A percentile compares a stretch with the other conserved stretches of the same genome.
Evolutionary conservation across 2,113 vertebrate species (phyloP).

Genomic region (Alosa alosa): DNA sequence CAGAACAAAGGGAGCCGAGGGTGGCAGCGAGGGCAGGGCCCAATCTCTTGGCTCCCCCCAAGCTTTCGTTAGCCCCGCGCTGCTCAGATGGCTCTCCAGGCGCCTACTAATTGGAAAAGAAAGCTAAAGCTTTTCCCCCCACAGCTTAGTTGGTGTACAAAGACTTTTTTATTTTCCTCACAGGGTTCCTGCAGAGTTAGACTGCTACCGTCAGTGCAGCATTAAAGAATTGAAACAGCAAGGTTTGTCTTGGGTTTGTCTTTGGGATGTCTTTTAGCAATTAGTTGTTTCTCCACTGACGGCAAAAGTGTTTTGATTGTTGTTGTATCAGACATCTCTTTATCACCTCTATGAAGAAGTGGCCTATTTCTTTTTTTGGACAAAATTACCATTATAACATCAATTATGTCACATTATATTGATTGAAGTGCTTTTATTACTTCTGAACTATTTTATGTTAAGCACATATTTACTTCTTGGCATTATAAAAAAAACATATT

Average conservation of each 20-base stretch:
- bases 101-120: constrained; percentile 31
- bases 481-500: neutral
- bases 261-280: neutral
- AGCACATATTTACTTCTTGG: neutral
- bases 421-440: neutral
- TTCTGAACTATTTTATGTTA: neutral
- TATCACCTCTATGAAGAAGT: neutral
- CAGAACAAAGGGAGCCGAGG: neutral
- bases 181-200: neutral
- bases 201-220: neutral
- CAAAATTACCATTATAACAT: neutral
- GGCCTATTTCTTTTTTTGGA: neutral
- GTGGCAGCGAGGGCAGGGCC: neutral
- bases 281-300: neutral
- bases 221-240: neutral
- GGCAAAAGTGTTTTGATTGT: neutral
- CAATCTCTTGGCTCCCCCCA: constrained; percentile 24
- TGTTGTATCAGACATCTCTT: neutral
- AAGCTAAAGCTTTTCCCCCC: neutral
- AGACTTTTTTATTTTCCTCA: neutral
- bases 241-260: neutral
- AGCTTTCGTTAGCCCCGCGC: neutral
- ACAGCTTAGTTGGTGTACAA: neutral
- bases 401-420: neutral
- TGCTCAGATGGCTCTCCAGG: constrained; percentile 11